Evolutionary conservation across 2,888 invertebrate species (phyloP), one percentile per base, ranked within the genome.

Genomic region (Coleophora deauratella): DNA sequence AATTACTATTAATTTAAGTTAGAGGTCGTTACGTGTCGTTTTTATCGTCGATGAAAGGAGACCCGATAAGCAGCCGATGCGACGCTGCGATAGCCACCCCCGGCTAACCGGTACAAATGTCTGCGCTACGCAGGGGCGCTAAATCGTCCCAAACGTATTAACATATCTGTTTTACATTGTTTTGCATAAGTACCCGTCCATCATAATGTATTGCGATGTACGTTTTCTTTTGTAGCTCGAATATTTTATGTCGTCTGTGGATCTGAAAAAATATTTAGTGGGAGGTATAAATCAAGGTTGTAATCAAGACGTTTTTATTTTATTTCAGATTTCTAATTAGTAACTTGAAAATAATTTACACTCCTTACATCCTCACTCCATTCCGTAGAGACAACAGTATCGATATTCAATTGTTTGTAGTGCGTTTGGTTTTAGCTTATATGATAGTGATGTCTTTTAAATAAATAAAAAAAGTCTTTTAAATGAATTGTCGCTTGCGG

Each of bases 111-210:
- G 58, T 66, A 72, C 70, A 73, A 77, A 74, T 75, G 73, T 70
- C 57, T 44, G 47, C n/a, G n/a, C n/a, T 52, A 9, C 30, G 28
- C 1, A 40, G 72, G 79, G 82, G 79, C 68, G 81, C 77, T 82
- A 79, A 85, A 82, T 82, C 79, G 82, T 74, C 76, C 72, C 52
- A 56, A 61, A 62, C 61, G 44, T 57, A 81, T 84, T 84, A 75
- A 74, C 82, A 82, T 82, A 80, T 74, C 69, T 62, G 64, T 70
- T 71, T 67, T 70, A 71, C 71, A 72, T 71, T 67, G 62, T 70
- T 80, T 77, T 72, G 66, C 75, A 77, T 79, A 41, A 41, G 33
- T 46, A 40, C 31, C 38, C 37, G 27, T 27, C 38, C 12, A 21
- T 44, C 37, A 43, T 41, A 41, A 37, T 37, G 33, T 13, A 27